Conservation (phyloP, 2,888 invertebrate genomes). For the Exocentrus adspersus region DNA sequence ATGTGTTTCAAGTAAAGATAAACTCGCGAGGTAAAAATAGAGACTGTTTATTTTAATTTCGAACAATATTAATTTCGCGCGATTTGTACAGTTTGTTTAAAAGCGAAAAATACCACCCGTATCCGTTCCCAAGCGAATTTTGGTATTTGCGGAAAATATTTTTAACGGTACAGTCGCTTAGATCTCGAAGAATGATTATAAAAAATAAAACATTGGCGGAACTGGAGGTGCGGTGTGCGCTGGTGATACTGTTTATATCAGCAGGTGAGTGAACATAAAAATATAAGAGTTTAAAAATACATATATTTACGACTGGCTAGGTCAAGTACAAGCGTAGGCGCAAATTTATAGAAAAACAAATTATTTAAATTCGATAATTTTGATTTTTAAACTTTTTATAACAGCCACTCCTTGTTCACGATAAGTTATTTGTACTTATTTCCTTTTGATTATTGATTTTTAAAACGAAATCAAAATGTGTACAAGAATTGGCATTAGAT, state of each 20-base stretch:
- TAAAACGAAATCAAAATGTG: too few relatives aligned
- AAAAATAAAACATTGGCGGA: not conserved
- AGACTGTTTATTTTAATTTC: constrained; percentile 5
- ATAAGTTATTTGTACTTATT: too few relatives aligned
- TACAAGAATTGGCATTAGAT: too few relatives aligned
- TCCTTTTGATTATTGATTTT: too few relatives aligned
- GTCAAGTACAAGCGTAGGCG: too few relatives aligned
- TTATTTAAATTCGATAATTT: too few relatives aligned
- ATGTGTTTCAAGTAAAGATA: not conserved
- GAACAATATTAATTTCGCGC: not conserved
- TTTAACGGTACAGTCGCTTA: too few relatives aligned
- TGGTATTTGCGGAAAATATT: not conserved
- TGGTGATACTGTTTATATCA: not conserved
- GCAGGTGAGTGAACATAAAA: constrained; percentile 9
- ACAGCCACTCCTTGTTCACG: too few relatives aligned
- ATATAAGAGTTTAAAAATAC: not conserved
- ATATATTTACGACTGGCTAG: too few relatives aligned
- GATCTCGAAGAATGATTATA: not conserved
- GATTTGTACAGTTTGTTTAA: constrained; percentile 5
- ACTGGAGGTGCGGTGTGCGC: not conserved
- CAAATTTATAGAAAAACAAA: too few relatives aligned
- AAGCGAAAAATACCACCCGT: not conserved
- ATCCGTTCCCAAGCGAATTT: not conserved
- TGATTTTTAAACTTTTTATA: too few relatives aligned
- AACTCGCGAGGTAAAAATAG: constrained; percentile 13